Percentiles rank a stretch among this genome's conserved stretches.
phyloP scores from a whole-genome alignment of 2,888 invertebrate genomes.

The Steinernema carpocapsae region DNA sequence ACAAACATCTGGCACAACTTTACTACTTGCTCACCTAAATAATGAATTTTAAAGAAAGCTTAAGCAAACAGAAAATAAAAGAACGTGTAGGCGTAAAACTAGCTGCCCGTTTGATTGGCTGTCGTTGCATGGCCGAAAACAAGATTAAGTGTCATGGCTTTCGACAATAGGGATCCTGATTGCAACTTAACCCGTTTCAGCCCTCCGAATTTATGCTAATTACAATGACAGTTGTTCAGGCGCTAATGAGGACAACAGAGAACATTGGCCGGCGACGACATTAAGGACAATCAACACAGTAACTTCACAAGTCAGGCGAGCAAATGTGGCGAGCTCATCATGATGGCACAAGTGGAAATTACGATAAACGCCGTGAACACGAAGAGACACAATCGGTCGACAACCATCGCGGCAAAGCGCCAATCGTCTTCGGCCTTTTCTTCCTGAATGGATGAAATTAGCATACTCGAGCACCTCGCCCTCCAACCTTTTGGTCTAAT shows the following conservation, averaged over 20 bases:
- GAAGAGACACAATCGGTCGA: constrained; percentile 64
- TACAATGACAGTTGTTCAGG: constrained; percentile 27
- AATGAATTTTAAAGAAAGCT: not conserved
- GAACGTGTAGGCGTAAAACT: constrained; percentile 15
- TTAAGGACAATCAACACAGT: constrained; percentile 9
- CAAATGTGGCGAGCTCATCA: constrained; percentile 62
- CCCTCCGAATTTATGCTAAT: constrained; percentile 31
- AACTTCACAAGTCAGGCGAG: constrained; percentile 46
- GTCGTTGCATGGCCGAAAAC: constrained; percentile 9
- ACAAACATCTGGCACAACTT: not conserved
- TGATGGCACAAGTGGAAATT: constrained; percentile 61
- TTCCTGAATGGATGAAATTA: constrained; percentile 43
- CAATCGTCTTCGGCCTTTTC: constrained; percentile 65
- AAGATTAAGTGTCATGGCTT: constrained; percentile 34
- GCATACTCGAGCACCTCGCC: not conserved
- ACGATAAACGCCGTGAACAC: constrained; percentile 51
- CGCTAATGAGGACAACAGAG: constrained; percentile 27
- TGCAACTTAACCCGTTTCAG: not conserved
- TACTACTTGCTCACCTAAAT: not conserved
- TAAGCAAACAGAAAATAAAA: not conserved
- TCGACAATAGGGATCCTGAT: constrained; percentile 28
- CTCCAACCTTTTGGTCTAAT: constrained; percentile 2
- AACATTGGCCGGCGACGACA: not conserved
- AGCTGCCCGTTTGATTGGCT: constrained; percentile 12
- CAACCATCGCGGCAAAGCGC: constrained; percentile 65